A percentile compares a stretch with the other conserved stretches of the same genome.
phyloP scores from a whole-genome alignment of 1,140 invertebrate genomes.

The Drosophila biarmipes region DNA sequence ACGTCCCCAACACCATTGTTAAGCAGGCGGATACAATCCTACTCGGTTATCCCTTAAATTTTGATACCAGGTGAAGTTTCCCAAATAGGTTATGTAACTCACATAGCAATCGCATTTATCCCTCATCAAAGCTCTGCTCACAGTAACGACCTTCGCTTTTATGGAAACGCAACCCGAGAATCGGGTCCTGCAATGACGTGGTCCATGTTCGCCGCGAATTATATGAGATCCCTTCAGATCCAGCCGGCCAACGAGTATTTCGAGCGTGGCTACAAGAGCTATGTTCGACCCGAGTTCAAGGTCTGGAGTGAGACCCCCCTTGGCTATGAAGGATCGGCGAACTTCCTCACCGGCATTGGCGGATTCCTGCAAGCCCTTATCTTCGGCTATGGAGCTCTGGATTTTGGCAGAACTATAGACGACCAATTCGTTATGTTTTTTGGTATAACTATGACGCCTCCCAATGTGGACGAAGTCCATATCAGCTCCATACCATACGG shows the following conservation, averaged over 20 bases:
- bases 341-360: conserved; percentile 87
- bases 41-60: conserved; percentile 86
- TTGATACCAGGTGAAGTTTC: conserved; percentile 78
- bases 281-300: conserved; percentile 86
- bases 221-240: conserved; percentile 81
- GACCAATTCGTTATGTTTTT: conserved; percentile 25
- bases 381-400: conserved; percentile 86
- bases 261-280: conserved; percentile 85
- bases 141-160: conserved; percentile 85
- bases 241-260: conserved; percentile 84
- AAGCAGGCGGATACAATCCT: conserved; percentile 87
- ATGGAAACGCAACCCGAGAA: conserved; percentile 85
- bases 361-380: conserved; percentile 86
- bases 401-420: conserved; percentile 81
- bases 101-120: neutral
- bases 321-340: conserved; percentile 85
- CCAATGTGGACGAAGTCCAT: conserved; percentile 40
- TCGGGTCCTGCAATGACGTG: conserved; percentile 87
- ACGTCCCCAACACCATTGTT: conserved; percentile 83
- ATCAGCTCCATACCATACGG: conserved; percentile 51
- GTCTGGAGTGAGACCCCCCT: conserved; percentile 86
- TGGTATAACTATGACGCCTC: conserved; percentile 10
- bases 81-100: no score
- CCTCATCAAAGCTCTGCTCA: conserved; percentile 60
- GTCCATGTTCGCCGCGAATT: conserved; percentile 86